phyloP scores from a whole-genome alignment of 2,888 invertebrate species.

The Syrphus vitripennis region DNA sequence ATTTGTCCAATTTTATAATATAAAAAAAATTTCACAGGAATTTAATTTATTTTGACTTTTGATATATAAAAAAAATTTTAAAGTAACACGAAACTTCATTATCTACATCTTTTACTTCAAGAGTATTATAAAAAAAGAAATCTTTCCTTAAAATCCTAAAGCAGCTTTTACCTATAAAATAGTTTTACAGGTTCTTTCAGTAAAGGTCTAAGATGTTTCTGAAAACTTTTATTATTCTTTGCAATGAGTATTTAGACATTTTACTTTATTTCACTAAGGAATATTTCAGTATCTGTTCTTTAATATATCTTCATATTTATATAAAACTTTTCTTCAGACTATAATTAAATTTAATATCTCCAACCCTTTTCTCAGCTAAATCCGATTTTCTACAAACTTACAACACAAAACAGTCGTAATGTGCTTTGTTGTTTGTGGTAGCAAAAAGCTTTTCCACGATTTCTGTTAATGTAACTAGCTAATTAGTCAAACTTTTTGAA shows the following conservation, averaged over 20 bases:
- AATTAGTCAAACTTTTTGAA: conserved; percentile 61
- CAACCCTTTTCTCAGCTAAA: neutral
- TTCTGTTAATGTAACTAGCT: conserved; percentile 39
- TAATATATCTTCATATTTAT: neutral
- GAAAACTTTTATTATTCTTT: too few species aligned
- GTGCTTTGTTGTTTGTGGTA: conserved; percentile 6
- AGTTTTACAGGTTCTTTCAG: too few species aligned
- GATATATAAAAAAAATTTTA: too few species aligned
- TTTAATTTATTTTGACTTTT: too few species aligned
- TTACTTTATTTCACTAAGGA: neutral
- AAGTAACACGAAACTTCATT: too few species aligned
- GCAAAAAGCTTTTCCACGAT: conserved; percentile 33
- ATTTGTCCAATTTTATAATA: too few species aligned
- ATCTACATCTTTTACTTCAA: too few species aligned
- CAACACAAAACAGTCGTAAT: conserved; percentile 13
- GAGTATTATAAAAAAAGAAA: too few species aligned
- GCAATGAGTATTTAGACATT: neutral
- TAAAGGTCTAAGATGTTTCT: too few species aligned
- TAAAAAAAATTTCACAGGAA: too few species aligned
- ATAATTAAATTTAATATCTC: neutral
- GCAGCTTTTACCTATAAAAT: too few species aligned
- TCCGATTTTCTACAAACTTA: neutral
- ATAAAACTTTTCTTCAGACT: neutral
- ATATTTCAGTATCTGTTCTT: neutral
- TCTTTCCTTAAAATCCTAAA: too few species aligned